A percentile compares a stretch with the other conserved stretches of the same genome.
Evolutionary conservation across 2,113 vertebrate species (phyloP).

Genomic region (Sturnira hondurensis): DNA sequence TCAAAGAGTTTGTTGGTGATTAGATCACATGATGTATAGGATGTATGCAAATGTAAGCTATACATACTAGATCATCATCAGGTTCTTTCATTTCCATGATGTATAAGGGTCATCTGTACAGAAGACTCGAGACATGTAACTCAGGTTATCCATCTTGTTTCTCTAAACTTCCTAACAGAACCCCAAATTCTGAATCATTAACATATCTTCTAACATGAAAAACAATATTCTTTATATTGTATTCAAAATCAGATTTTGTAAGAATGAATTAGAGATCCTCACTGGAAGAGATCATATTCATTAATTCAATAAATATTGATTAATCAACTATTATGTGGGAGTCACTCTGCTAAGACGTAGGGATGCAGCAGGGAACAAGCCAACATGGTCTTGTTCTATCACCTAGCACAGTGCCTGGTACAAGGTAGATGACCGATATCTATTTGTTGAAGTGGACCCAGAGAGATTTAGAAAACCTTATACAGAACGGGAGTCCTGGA

Average conservation of each 20-base stretch:
- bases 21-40: background rate
- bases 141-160: constrained; percentile 4
- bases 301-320: background rate
- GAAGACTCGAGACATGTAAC: background rate
- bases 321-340: background rate
- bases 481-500: background rate
- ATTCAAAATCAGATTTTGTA: constrained; percentile 23
- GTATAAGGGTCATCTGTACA: background rate
- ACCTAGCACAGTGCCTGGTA: background rate
- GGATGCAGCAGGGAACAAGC: background rate
- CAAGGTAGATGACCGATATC: background rate
- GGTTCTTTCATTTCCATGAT: constrained; percentile 4
- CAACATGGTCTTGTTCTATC: background rate
- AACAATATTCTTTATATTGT: background rate
- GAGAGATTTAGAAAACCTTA: background rate
- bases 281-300: background rate
- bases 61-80: background rate
- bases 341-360: background rate
- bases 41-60: background rate
- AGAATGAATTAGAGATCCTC: background rate
- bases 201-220: constrained; percentile 8
- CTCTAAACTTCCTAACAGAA: background rate
- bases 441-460: background rate
- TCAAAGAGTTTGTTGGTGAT: background rate
- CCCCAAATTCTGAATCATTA: constrained; percentile 30